Evolutionary conservation across 2,888 invertebrate species (phyloP).

Genomic region (Podabrus alpinus): DNA sequence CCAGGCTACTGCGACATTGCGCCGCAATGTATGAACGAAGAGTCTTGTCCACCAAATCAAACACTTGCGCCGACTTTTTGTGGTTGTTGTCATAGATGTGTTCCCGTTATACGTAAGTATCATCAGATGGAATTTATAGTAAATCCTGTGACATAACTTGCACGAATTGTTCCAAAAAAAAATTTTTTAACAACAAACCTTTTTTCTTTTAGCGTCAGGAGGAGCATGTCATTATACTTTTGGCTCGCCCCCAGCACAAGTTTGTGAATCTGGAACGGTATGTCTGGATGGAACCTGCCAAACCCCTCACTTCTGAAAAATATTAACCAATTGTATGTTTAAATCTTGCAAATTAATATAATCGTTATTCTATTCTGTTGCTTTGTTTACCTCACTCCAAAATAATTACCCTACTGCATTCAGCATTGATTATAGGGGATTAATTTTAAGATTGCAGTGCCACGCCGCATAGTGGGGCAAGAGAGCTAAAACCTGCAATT

Average conservation of each 20-base stretch:
- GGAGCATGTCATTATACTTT: background rate
- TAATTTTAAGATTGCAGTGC: no score
- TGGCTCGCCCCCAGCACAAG: background rate
- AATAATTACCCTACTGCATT: no score
- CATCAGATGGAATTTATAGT: no score
- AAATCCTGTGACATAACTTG: no score
- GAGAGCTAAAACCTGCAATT: no score
- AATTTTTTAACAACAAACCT: background rate
- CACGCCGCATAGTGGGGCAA: no score
- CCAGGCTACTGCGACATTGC: background rate
- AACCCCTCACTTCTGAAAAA: background rate
- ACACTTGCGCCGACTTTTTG: background rate
- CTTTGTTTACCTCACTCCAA: no score
- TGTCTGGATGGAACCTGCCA: background rate
- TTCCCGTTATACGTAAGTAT: constrained; percentile 1
- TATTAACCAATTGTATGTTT: background rate
- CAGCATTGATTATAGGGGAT: no score
- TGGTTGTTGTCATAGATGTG: constrained; percentile 3
- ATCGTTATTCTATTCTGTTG: background rate
- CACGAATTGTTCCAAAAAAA: background rate
- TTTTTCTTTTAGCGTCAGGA: background rate
- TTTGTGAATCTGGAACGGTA: background rate
- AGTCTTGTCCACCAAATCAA: background rate
- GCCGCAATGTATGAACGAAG: background rate
- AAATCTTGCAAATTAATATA: background rate